A percentile compares a stretch with the other conserved stretches of the same genome.
These are phyloP conservation scores for Lasioglossum leucozonium DNA, from an alignment of 2,888 invertebrate genomes.

Conservation along the genomic window DNA sequence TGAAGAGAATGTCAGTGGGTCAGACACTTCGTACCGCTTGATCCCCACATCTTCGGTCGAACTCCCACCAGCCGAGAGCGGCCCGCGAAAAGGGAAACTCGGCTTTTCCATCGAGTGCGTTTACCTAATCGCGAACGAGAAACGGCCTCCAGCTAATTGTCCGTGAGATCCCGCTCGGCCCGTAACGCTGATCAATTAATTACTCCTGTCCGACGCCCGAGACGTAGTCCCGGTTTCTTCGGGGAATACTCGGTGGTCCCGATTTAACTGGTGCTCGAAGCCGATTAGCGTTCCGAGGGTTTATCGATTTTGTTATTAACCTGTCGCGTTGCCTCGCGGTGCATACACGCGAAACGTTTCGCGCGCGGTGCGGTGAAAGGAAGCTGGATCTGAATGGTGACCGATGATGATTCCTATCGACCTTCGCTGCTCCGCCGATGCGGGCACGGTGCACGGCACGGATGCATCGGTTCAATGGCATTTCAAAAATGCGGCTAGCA, in stretches of 20 bases:
- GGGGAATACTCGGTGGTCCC: not conserved
- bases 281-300: not conserved
- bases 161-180: not conserved
- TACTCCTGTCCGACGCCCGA: not conserved
- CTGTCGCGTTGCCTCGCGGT: not conserved
- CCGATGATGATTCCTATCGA: slow-evolving; percentile 23
- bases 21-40: slow-evolving; percentile 76
- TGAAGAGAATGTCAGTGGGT: slow-evolving; percentile 83
- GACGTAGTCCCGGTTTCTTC: not conserved
- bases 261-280: not conserved
- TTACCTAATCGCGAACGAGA: not conserved
- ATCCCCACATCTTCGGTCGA: slow-evolving; percentile 75
- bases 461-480: not conserved
- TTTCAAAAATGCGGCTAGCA: not conserved
- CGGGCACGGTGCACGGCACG: not conserved
- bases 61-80: slow-evolving; percentile 55
- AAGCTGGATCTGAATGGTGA: not conserved
- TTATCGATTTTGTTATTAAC: not conserved
- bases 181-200: not conserved
- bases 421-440: slow-evolving; percentile 9
- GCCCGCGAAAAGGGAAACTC: slow-evolving; percentile 52
- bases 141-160: not conserved
- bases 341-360: not conserved
- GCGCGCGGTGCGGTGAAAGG: slow-evolving; percentile 31
- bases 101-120: slow-evolving; percentile 43